phyloP scores from a whole-genome alignment of 23 tunicate species.

The Botrylloides violaceus region DNA sequence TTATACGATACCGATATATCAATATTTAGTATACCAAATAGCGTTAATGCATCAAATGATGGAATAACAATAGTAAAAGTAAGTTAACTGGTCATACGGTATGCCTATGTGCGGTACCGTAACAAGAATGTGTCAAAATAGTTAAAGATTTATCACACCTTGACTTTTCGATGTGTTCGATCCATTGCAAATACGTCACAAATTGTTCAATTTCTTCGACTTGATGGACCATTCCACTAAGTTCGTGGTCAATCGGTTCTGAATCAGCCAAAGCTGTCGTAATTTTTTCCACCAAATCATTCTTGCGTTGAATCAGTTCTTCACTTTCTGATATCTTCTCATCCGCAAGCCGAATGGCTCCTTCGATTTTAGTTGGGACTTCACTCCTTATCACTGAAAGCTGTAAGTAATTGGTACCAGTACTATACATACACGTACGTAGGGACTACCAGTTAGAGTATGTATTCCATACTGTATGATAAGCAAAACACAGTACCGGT shows the following conservation, averaged over 20 bases:
- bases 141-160: no score
- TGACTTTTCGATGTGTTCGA: conserved; percentile 50
- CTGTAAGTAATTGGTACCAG: conserved; percentile 1
- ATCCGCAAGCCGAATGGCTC: conserved; percentile 34
- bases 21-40: no score
- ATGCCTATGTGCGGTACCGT: no score
- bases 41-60: no score
- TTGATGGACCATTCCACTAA: conserved; percentile 24
- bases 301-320: conserved; percentile 24
- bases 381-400: conserved; percentile 40
- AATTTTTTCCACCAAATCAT: conserved; percentile 11
- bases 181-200: conserved; percentile 44
- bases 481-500: no score
- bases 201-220: conserved; percentile 51
- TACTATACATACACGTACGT: background rate
- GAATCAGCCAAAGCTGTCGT: conserved; percentile 26
- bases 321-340: conserved; percentile 31
- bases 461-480: no score
- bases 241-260: conserved; percentile 21
- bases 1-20: no score
- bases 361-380: conserved; percentile 60
- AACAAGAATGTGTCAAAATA: no score
- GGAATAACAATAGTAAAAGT: no score
- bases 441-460: no score
- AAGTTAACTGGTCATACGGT: no score